Conservation (phyloP, 2,888 invertebrate genomes). For the Arge pagana region DNA sequence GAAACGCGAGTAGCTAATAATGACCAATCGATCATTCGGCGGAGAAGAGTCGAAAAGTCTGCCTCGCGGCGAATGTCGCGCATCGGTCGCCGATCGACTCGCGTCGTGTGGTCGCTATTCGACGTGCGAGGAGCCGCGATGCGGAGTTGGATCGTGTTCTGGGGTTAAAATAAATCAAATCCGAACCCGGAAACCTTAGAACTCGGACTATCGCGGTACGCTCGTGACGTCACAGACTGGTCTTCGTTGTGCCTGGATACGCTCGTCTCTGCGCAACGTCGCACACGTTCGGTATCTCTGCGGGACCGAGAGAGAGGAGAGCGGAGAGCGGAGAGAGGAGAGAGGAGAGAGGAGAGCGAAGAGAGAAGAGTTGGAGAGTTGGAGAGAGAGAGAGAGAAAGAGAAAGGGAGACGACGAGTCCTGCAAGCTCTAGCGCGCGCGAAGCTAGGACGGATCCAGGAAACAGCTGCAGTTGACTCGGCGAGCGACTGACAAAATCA, state of each 20-base stretch:
- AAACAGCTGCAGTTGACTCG: slow-evolving; percentile 16
- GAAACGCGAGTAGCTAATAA: too few species aligned
- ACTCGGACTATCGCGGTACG: slow-evolving; percentile 31
- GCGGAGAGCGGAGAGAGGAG: slow-evolving; percentile 7
- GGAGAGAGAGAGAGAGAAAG: too few species aligned
- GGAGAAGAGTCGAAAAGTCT: too few species aligned
- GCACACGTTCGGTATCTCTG: slow-evolving; percentile 15
- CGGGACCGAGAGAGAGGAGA: slow-evolving; percentile 13
- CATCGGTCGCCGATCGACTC: too few species aligned
- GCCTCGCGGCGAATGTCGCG: too few species aligned
- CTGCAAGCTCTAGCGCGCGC: too few species aligned
- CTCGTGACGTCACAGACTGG: slow-evolving; percentile 41
- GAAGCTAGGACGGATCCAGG: slow-evolving; percentile 16
- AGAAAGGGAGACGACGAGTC: too few species aligned
- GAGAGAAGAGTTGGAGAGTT: too few species aligned
- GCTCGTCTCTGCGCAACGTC: slow-evolving; percentile 22
- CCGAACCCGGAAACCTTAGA: slow-evolving; percentile 47
- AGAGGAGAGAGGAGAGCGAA: too few species aligned
- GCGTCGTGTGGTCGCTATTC: too few species aligned
- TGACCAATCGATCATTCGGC: too few species aligned
- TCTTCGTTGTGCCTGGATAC: slow-evolving; percentile 32
- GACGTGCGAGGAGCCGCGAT: slow-evolving; percentile 1
- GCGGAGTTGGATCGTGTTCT: slow-evolving; percentile 6
- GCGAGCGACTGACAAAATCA: slow-evolving; percentile 14
- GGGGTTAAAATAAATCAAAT: slow-evolving; percentile 25